phyloP scores from a whole-genome alignment of 1,140 invertebrate species.

The Drosophila athabasca region DNA sequence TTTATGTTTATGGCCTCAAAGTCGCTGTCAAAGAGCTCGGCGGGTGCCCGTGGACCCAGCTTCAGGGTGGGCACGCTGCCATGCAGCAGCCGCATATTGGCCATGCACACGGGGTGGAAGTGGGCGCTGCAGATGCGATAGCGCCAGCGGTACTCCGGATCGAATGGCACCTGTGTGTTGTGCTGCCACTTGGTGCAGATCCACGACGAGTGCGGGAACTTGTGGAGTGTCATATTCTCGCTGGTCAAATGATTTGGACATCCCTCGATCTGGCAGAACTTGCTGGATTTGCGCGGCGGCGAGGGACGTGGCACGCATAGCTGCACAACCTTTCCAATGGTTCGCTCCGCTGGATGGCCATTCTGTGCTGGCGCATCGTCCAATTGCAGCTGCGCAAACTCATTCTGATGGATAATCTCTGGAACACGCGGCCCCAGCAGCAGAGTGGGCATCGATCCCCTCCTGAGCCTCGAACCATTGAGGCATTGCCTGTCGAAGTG shows the following conservation, averaged over 20 bases:
- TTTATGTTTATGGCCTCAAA: slow-evolving; percentile 47
- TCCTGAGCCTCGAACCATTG: slow-evolving; percentile 47
- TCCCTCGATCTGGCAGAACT: slow-evolving; percentile 65
- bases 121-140: slow-evolving; percentile 76
- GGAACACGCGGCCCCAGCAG: slow-evolving; percentile 50
- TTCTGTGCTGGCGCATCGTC: slow-evolving; percentile 18
- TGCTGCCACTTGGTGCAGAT: slow-evolving; percentile 73
- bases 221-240: slow-evolving; percentile 64
- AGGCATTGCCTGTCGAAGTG: slow-evolving; percentile 66
- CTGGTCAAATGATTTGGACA: slow-evolving; percentile 65
- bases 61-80: slow-evolving; percentile 74
- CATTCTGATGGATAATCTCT: slow-evolving; percentile 48
- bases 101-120: slow-evolving; percentile 68
- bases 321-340: slow-evolving; percentile 4
- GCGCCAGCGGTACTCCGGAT: slow-evolving; percentile 58
- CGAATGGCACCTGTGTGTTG: slow-evolving; percentile 70
- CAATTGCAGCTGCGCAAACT: slow-evolving; percentile 32
- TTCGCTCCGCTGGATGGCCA: too few species aligned
- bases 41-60: slow-evolving; percentile 59
- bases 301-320: slow-evolving; percentile 40
- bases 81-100: slow-evolving; percentile 58
- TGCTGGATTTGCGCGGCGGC: slow-evolving; percentile 64
- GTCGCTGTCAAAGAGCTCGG: slow-evolving; percentile 57
- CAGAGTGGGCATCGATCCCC: slow-evolving; percentile 64
- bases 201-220: slow-evolving; percentile 60